phyloP scores from a whole-genome alignment of 2,888 invertebrate genomes.

The Dorcus hopei region DNA sequence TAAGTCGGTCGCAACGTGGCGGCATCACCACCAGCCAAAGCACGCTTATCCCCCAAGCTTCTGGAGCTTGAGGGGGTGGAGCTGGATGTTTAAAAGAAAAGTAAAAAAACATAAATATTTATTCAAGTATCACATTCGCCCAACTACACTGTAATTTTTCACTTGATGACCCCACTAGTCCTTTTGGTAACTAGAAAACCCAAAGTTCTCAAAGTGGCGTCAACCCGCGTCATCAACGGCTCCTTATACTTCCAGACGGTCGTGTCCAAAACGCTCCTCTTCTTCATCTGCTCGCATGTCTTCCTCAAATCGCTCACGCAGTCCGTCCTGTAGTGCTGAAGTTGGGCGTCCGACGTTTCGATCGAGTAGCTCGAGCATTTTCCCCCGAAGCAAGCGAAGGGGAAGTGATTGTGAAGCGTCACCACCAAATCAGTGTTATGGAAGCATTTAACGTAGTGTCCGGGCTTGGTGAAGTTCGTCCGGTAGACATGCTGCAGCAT shows the following conservation, averaged over 20 bases:
- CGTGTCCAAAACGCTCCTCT: constrained; percentile 77
- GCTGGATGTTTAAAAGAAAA: too few species aligned
- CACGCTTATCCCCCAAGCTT: background rate
- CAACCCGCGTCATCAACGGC: constrained; percentile 64
- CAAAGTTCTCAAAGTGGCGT: background rate
- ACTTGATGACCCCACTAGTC: too few species aligned
- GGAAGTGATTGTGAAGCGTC: constrained; percentile 84
- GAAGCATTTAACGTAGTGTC: constrained; percentile 86
- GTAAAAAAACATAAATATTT: too few species aligned
- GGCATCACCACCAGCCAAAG: too few species aligned
- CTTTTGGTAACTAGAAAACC: background rate
- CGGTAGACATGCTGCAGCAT: constrained; percentile 86
- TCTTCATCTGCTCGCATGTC: constrained; percentile 72
- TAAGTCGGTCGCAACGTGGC: too few species aligned
- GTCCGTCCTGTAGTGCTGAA: constrained; percentile 88
- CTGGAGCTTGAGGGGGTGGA: background rate
- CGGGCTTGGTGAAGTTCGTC: constrained; percentile 82
- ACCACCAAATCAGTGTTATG: constrained; percentile 81
- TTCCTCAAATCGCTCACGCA: constrained; percentile 78
- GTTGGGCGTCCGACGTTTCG: constrained; percentile 72
- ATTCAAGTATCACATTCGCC: too few species aligned
- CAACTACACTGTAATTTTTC: too few species aligned
- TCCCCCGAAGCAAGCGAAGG: constrained; percentile 62
- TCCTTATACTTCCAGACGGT: constrained; percentile 87
- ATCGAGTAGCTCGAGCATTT: constrained; percentile 77